phyloP scores from a whole-genome alignment of 2,888 invertebrate species.

The Pheosia tremula region DNA sequence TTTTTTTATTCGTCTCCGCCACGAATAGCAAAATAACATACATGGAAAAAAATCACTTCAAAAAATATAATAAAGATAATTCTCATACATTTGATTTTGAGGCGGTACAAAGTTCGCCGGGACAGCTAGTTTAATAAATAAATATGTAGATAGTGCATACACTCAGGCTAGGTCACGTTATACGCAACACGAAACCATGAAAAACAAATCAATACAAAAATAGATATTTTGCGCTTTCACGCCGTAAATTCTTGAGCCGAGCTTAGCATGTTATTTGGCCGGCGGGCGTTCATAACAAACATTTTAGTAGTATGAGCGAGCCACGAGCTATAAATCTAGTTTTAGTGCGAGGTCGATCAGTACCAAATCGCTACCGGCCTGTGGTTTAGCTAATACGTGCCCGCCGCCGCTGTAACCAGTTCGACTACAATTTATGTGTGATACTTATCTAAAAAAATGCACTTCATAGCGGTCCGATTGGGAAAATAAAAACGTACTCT shows the following conservation, averaged over 20 bases:
- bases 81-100: too few relatives aligned
- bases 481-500: neutral
- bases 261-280: conserved; percentile 48
- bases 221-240: conserved; percentile 17
- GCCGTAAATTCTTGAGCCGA: conserved; percentile 38
- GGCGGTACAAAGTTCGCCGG: too few relatives aligned
- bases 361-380: conserved; percentile 58
- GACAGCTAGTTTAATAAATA: too few relatives aligned
- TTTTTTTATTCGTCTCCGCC: too few relatives aligned
- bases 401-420: conserved; percentile 29
- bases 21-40: too few relatives aligned
- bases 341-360: conserved; percentile 67
- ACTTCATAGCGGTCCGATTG: neutral
- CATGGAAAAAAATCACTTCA: too few relatives aligned
- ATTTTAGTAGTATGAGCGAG: conserved; percentile 49
- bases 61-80: too few relatives aligned
- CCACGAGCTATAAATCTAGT: conserved; percentile 69
- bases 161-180: neutral
- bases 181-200: neutral
- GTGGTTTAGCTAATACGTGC: conserved; percentile 35
- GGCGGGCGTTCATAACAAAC: conserved; percentile 45
- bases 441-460: conserved; percentile 18
- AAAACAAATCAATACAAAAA: conserved; percentile 12
- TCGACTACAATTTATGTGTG: conserved; percentile 29
- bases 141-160: neutral